Percentiles rank a stretch among this genome's conserved stretches.
Conservation (phyloP, 2,113 vertebrate genomes). For the Vidua macroura region DNA sequence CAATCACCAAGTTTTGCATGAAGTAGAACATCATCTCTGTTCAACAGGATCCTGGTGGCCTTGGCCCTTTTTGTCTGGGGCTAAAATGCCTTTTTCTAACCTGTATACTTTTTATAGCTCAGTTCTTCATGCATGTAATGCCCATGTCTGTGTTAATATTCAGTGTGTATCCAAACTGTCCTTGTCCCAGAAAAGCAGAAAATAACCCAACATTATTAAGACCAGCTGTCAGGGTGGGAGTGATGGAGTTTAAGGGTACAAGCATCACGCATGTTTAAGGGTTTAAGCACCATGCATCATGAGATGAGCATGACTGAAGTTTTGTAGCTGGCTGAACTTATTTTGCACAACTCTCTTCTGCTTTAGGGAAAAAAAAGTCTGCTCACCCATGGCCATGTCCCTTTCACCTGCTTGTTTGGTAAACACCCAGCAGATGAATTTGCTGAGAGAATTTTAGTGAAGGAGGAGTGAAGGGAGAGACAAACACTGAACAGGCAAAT, state of each 20-base stretch:
- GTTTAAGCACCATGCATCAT: neutral
- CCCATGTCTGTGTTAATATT: neutral
- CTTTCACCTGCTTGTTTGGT: neutral
- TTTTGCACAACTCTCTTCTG: neutral
- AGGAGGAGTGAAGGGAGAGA: neutral
- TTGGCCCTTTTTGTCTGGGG: neutral
- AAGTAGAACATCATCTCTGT: neutral
- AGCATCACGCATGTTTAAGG: too few species aligned
- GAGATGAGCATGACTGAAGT: neutral
- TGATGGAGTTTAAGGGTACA: fast-evolving
- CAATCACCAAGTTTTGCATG: neutral
- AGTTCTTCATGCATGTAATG: neutral
- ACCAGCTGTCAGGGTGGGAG: neutral
- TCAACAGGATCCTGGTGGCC: neutral
- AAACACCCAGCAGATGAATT: neutral
- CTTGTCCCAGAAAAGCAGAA: neutral
- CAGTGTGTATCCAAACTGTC: neutral
- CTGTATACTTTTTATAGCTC: neutral
- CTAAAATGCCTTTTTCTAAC: neutral
- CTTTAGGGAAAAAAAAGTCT: neutral
- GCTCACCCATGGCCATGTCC: neutral
- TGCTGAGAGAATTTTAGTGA: neutral
- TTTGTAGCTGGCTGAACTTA: neutral
- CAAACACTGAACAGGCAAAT: neutral
- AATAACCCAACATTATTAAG: neutral